Evolutionary conservation across 2,888 invertebrate genomes (phyloP), one percentile per base, ranked within the genome.

Genomic region (Pardosa pseudoannulata): DNA sequence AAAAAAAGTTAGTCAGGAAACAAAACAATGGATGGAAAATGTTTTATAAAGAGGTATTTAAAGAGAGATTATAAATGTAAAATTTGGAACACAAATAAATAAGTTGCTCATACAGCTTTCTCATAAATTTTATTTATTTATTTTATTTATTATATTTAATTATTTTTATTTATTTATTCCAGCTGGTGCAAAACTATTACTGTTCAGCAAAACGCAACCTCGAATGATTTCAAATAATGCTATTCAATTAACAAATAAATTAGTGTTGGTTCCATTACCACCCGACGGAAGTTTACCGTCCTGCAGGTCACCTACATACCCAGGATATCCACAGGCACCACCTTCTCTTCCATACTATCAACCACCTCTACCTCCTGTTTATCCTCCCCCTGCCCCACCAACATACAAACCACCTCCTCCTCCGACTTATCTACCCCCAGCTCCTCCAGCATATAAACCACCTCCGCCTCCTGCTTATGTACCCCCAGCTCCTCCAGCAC

Each of bases 261-360:
- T 70, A 19, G 31, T 56, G 1, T 28, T 68, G 28, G 41, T 67
- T 23, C 50, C 78, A 7, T 29, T 50, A 28, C 46, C 32, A 31
- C 85, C 79, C 0, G 29, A 13, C 36, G 29, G 23, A 36, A 32
- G 13, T 71, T 65, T 78, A 29, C 71, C 70, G 16, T 28, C 68
- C 7, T 46, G 32, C 11, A 36, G 5, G 9, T 36, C 6, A 36
- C 9, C 9, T 7, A 5, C 36, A 36, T 36, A 9, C n/a, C 72
- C 72, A 19, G 50, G 31, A 36, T 23, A 41, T 29, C 50, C 72
- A 50, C 29, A 11, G 1, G 27, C 72, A 50, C 72, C 72, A 19
- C 29, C 72, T 50, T 19, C 72, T 9, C 72, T 50, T n/a, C 13
- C 36, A 9, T 7, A 5, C 5, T 36, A 36, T 23, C 7, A 36